Base-by-base conservation (phyloP, 2,888 invertebrate species). In the Caenorhabditis doughertyi region DNA sequence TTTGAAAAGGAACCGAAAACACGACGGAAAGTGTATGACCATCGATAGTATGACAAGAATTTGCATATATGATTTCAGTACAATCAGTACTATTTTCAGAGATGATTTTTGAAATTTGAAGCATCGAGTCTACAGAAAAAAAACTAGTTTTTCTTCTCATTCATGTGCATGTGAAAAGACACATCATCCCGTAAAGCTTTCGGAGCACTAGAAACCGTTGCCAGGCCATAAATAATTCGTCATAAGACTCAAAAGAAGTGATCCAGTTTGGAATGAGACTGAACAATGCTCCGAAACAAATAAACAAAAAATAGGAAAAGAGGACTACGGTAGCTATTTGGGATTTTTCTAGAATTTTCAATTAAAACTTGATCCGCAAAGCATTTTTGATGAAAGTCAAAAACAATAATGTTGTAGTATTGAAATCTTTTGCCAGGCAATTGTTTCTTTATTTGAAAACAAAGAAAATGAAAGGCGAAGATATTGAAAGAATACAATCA, bases 221-320 rank as follows among this genome's bases (percentile, higher is more conserved):
- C 11, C 62, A 67, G 49, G 55, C 39, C 39, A 55, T 68, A 29
- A 53, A 55, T 68, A 16, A 42, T 51, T 56, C 56, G 51, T 68
- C 68, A 55, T 53, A 32, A 27, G 21, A 16, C 21, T 47, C 18
- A 1, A 21, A 47, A 47, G 21, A 21, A 47, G n/a, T n/a, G n/a
- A n/a, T n/a, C n/a, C n/a, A n/a, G n/a, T n/a, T n/a, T n/a, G n/a
- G n/a, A n/a, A n/a, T n/a, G n/a, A 21, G 21, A 47, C 4, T 18
- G 35, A 39, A 21, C 39, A 23, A 4, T 39, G 7, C 7, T 39
- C 39, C 13, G 16, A 16, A 9, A 39, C 39, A 39, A 39, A 39
- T 39, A 39, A 39, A 39, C 39, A 39, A 39, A 39, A 58, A 58
- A 55, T 27, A n/a, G 27, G 53, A 55, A 53, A 13, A 53, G 53